Evolutionary conservation across 2,888 invertebrate genomes (phyloP).

Genomic region (Eurois occulta): DNA sequence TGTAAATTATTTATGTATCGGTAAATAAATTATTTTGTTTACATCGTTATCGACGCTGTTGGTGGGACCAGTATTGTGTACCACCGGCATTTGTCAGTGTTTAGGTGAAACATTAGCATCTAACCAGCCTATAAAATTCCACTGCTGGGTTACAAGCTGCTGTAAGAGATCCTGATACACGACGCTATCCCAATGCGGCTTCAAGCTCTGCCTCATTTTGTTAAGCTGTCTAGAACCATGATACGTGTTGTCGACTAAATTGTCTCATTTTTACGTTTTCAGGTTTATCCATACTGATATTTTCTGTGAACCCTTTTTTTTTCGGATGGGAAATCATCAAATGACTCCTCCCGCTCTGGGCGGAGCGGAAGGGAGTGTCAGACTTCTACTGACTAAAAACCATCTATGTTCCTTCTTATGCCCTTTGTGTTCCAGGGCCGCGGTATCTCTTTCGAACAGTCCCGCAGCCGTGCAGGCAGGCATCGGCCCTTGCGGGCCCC

Average conservation of each 20-base stretch:
- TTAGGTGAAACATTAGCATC: background rate
- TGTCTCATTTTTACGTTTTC: background rate
- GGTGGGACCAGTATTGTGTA: background rate
- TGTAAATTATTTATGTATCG: conserved; percentile 32
- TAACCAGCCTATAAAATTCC: background rate
- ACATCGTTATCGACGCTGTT: conserved; percentile 22
- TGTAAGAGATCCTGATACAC: too few relatives aligned
- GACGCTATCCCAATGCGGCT: background rate
- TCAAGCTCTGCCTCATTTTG: background rate
- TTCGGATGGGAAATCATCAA: too few relatives aligned
- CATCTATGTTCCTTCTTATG: too few relatives aligned
- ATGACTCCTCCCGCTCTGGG: too few relatives aligned
- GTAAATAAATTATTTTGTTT: conserved; percentile 46
- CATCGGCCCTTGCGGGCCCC: too few relatives aligned
- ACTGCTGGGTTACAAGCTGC: too few relatives aligned
- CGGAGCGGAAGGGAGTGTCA: too few relatives aligned
- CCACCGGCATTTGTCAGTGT: background rate
- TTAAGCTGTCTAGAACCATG: background rate
- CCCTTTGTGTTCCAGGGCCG: too few relatives aligned
- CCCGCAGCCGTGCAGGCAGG: too few relatives aligned
- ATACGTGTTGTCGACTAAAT: background rate
- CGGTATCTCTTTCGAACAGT: too few relatives aligned
- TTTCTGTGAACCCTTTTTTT: too few relatives aligned
- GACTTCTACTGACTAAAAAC: too few relatives aligned
- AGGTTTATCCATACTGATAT: background rate